Conservation (phyloP, 2,888 invertebrate species). For the Branchellion lobata region DNA sequence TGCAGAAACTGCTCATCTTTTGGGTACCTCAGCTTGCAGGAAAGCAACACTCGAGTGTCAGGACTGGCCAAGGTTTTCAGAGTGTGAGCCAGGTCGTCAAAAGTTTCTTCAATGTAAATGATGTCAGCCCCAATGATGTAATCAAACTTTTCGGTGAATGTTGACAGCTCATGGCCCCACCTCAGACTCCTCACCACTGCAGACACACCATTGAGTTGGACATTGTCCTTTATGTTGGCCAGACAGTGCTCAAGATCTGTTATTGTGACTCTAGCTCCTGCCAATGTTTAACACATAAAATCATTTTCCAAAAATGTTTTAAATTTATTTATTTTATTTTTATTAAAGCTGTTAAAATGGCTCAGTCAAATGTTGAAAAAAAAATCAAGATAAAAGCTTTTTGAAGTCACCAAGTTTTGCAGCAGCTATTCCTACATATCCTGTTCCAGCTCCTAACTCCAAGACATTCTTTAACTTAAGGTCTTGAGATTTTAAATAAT, state of each 20-base stretch:
- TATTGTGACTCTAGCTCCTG: conserved; percentile 26
- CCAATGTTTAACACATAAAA: background rate
- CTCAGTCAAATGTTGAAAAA: too few relatives aligned
- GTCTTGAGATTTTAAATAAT: conserved; percentile 56
- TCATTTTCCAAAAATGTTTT: background rate
- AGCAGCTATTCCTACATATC: conserved; percentile 59
- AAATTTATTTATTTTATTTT: background rate
- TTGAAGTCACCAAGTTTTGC: conserved; percentile 58
- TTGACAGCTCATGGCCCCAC: conserved; percentile 56
- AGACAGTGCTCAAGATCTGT: conserved; percentile 29
- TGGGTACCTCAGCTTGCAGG: conserved; percentile 58
- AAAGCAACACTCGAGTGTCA: conserved; percentile 55
- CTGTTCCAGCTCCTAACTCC: conserved; percentile 61
- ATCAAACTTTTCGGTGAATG: conserved; percentile 53
- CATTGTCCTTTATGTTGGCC: background rate
- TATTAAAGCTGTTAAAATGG: too few relatives aligned
- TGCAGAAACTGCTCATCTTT: conserved; percentile 57
- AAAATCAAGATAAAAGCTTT: background rate
- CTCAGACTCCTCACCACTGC: conserved; percentile 53
- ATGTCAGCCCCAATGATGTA: conserved; percentile 61
- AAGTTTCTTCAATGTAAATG: conserved; percentile 60
- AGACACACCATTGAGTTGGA: conserved; percentile 2
- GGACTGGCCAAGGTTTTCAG: conserved; percentile 21
- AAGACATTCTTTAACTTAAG: conserved; percentile 54
- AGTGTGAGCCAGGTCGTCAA: conserved; percentile 54